A percentile compares a stretch with the other conserved stretches of the same genome.
Evolutionary conservation across 1,140 invertebrate genomes (phyloP).

Genomic region (Metopolophium dirhodum): DNA sequence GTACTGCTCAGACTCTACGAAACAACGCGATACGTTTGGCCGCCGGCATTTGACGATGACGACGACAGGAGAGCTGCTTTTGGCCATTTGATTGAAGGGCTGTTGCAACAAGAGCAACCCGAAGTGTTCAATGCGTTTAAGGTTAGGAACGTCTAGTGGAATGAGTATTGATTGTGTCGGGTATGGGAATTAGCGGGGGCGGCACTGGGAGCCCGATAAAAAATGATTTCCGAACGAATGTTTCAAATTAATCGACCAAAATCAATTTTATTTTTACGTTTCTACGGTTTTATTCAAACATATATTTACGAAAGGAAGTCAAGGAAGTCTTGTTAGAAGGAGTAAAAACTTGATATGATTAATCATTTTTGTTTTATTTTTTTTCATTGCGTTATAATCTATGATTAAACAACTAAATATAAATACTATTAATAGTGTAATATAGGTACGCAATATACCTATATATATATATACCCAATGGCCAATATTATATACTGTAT

Average conservation of each 20-base stretch:
- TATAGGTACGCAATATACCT: not conserved
- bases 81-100: conserved; percentile 21
- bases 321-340: not conserved
- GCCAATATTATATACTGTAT: not conserved
- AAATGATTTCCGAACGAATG: not conserved
- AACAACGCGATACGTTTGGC: conserved; percentile 1
- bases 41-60: conserved; percentile 7
- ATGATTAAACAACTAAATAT: not conserved
- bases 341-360: not conserved
- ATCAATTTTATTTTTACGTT: not conserved
- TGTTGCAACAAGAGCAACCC: conserved; percentile 35
- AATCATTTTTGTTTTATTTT: not conserved
- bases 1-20: conserved; percentile 17
- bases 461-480: no score
- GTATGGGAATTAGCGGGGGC: not conserved
- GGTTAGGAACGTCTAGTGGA: not conserved
- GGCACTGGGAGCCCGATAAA: not conserved
- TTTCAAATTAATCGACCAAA: not conserved
- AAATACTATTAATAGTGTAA: not conserved
- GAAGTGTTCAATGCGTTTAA: conserved; percentile 46
- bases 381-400: not conserved
- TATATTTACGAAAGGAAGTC: not conserved
- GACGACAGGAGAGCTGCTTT: not conserved
- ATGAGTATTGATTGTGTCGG: not conserved
- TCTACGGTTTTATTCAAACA: not conserved